Evolutionary conservation across 37 sponge, comb jelly and placozoan species (phyloP), one percentile per base, ranked within the genome.

Genomic region (Dysidea cf. avara): DNA sequence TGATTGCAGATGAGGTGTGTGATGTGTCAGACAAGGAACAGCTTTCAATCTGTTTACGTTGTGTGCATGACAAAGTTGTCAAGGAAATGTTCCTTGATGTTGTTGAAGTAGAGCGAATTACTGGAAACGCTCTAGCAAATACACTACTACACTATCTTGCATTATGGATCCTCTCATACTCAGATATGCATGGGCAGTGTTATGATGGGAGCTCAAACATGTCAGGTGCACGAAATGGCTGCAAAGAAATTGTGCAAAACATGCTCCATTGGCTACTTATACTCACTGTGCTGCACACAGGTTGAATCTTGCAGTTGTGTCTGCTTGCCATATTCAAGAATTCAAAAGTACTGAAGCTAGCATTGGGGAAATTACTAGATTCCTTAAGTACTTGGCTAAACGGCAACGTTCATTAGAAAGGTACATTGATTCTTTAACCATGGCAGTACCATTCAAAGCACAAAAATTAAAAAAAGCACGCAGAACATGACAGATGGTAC

Each of bases 391-490:
- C 53, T 77, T 73, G 21, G 65, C 85, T 14, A 84, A 77, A 48
- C 33, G 83, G 24, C 83, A 82, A 61, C 55, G 69, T n/a, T n/a
- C n/a, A n/a, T n/a, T n/a, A n/a, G n/a, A n/a, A n/a, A n/a, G n/a
- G n/a, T n/a, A n/a, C n/a, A 72, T 76, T 25, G 77, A 83, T 24
- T 16, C 36, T n/a, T 17, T 22, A 4, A 1, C 16, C 12, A 26
- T 64, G 24, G 64, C 43, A 67, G n/a, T n/a, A n/a, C n/a, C n/a
- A n/a, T 9, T 57, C 29, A 31, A 49, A 49, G 63, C 46, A 29
- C 53, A 66, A 39, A 74, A 84, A 51, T 73, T 84, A 54, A 75
- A 75, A 21, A 76, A 75, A 69, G 61, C 64, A 36, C 75, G 83
- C 66, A 2, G 71, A 48, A 83, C 84, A 16, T 52, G 84, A 5